Base-by-base conservation (phyloP, 2,113 vertebrate species). In the Myotis davidii region DNA sequence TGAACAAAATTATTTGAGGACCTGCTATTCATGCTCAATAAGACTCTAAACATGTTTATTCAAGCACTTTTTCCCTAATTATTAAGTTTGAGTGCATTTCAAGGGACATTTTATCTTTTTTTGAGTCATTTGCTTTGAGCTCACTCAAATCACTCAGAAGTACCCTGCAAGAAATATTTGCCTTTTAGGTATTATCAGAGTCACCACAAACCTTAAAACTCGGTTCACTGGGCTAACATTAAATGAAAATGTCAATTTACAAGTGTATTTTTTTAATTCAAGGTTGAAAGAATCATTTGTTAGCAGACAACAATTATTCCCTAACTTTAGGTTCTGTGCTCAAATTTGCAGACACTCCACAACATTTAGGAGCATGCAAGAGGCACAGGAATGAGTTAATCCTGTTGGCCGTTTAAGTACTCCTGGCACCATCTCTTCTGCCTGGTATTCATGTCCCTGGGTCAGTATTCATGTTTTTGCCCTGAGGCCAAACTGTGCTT, bases 51-150 rank as follows among this genome's bases (percentile, higher is more conserved):
- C 91, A 79, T 89, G 74, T 95, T 94, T 91, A 87, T 88, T 86
- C 83, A 83, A 95, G 76, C 79, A 94, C 78, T 70, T 23, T 48
- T 88, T 79, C 86, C 50, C 95, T 94, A 89, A 96, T 94, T 94
- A 94, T 91, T 95, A 95, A 85, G 42, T 27, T 76, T 76, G 23
- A 20, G 50, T 61, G 21, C 79, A 89, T 94, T 96, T 96, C 91
- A 94, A 95, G 83, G 73, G 42, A 93, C 83, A 96, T 94, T 93
- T 94, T 89, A 85, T 96, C 73, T 76, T 93, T 88, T 39, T 93
- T 69, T 83, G 89, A 95, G 18, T 89, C 94, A 95, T 96, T 96
- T 94, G 84, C 39, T 95, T 74, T 79, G 42, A 79, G 64, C 48
- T 85, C 67, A 85, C 91, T 95, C 93, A 95, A 88, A 96, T 72